Percentiles rank a stretch among this genome's conserved stretches.
Conservation (phyloP, 2,888 invertebrate species). For the Halocaridina rubra region DNA sequence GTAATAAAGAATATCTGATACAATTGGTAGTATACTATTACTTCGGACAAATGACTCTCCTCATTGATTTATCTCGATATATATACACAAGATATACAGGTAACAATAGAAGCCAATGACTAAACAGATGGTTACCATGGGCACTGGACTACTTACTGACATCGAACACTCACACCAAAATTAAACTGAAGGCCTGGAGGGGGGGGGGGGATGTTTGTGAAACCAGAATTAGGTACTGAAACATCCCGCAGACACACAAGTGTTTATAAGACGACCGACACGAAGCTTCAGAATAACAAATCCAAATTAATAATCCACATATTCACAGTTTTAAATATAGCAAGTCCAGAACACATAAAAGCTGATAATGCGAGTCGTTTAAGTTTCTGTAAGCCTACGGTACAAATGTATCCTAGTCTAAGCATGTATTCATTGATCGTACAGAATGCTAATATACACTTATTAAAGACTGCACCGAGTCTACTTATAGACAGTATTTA, state of each 20-base stretch:
- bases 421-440: not conserved
- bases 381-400: not conserved
- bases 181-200: slow-evolving; percentile 11
- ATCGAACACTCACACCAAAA: slow-evolving; percentile 27
- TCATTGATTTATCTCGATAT: too few relatives aligned
- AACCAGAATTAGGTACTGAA: too few relatives aligned
- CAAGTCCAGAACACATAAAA: not conserved
- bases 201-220: not conserved
- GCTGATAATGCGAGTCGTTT: not conserved
- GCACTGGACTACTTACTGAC: too few relatives aligned
- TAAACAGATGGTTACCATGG: too few relatives aligned
- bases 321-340: not conserved
- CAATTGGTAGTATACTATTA: too few relatives aligned
- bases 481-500: not conserved
- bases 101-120: too few relatives aligned
- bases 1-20: too few relatives aligned
- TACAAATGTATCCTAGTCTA: not conserved
- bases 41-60: too few relatives aligned
- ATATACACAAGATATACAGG: not conserved
- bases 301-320: not conserved
- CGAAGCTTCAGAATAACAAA: not conserved
- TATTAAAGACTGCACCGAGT: not conserved
- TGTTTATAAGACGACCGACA: not conserved
- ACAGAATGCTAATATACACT: not conserved
- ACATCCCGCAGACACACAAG: too few relatives aligned